Base-by-base conservation (phyloP, 1,140 invertebrate species). In the Cyphomyrmex costatus region DNA sequence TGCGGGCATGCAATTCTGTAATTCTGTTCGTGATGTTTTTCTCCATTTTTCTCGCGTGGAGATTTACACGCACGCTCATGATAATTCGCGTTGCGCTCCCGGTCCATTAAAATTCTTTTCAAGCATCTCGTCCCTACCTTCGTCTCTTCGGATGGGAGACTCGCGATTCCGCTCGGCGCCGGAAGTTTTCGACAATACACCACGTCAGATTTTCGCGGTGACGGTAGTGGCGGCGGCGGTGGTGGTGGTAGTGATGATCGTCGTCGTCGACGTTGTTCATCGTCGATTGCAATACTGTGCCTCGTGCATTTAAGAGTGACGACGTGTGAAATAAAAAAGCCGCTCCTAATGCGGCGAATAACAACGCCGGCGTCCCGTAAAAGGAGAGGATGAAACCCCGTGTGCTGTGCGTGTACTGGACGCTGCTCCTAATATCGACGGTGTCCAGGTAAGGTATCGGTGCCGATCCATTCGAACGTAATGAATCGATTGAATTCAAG, bases 351-450 rank as follows among this genome's bases (percentile, higher is more conserved):
- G 71, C 49, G 36, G 65, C 61, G 19, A 24, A 60, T 42, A 58
- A 77, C 30, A 79, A 86, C 78, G 46, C 66, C n/a, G 82, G 49
- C 7, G 60, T 42, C 53, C 3, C 19, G 53, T 74, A 83, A 83
- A 83, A 74, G 70, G 78, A 90, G 87, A 96, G 94, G 91, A 96
- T 96, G 96, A 96, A 95, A 95, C 94, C 95, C 92, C 95, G 94
- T 86, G 92, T 96, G 88, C 94, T 94, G 91, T 93, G 95, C 83
- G 94, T 96, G 87, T 96, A 96, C 93, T 96, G 95, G 95, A 95
- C 95, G 92, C 93, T 96, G 92, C 94, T 96, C 93, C 95, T 96
- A 73, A 95, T 95, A 90, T 96, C 95, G 88, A 93, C 96, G 86
- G 92, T 95, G 58, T 96, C 96, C 73, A 96, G 96, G 96, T 96